Evolutionary conservation across 2,888 invertebrate species (phyloP).

Genomic region (Caenorhabditis panamensis): DNA sequence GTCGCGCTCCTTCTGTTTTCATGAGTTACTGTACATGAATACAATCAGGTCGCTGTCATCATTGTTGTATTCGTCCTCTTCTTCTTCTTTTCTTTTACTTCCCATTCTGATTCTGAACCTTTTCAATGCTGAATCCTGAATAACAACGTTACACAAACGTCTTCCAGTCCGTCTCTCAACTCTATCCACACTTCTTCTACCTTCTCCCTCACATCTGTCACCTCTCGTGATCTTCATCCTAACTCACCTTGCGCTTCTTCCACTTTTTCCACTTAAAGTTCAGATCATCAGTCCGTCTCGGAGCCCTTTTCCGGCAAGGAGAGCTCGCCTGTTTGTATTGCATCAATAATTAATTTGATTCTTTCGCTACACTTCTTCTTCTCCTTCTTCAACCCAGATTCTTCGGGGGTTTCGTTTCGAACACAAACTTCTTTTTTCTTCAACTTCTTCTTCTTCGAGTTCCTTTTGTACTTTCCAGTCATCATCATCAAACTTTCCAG

Average conservation of each 20-base stretch:
- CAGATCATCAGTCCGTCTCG: slow-evolving; percentile 5
- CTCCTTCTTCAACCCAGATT: slow-evolving; percentile 43
- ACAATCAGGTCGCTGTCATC: slow-evolving; percentile 12
- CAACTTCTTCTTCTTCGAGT: not conserved
- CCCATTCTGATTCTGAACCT: slow-evolving; percentile 1
- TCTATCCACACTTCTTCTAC: slow-evolving; percentile 1
- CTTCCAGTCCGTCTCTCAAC: not conserved
- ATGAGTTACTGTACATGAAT: slow-evolving; percentile 8
- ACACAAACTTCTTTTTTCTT: slow-evolving; percentile 21
- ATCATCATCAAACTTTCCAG: not conserved
- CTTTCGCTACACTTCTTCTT: slow-evolving; percentile 60
- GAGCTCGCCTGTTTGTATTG: slow-evolving; percentile 55
- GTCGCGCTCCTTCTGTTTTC: slow-evolving; percentile 21
- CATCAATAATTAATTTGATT: slow-evolving; percentile 65
- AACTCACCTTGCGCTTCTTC: not conserved
- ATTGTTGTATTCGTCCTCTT: slow-evolving; percentile 15
- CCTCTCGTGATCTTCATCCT: slow-evolving; percentile 27
- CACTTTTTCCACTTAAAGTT: slow-evolving; percentile 11
- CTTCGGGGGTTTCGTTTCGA: slow-evolving; percentile 34
- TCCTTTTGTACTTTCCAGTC: not conserved
- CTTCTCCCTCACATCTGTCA: slow-evolving; percentile 39
- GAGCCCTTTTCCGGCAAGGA: slow-evolving; percentile 5
- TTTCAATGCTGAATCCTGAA: not conserved
- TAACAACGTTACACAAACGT: slow-evolving; percentile 1
- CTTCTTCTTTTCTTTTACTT: slow-evolving; percentile 6